Percentiles rank a stretch among this genome's conserved stretches.
Evolutionary conservation across 2,113 vertebrate species (phyloP).

Genomic region (Malurus melanocephalus): DNA sequence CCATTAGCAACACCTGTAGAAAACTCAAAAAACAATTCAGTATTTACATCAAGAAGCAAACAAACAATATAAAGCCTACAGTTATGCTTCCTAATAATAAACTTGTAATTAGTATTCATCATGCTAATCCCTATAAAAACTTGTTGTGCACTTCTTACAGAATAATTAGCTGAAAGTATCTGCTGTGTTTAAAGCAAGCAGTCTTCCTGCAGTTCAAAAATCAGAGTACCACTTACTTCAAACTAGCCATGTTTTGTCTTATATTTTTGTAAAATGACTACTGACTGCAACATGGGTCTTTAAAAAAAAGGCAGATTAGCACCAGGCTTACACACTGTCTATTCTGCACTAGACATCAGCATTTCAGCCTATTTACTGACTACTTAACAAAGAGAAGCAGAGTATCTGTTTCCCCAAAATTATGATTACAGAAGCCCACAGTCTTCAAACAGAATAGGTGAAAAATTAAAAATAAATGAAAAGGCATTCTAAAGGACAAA

Average conservation of each 20-base stretch:
- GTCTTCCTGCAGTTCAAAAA: neutral
- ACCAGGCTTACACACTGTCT: neutral
- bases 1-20: neutral
- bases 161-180: neutral
- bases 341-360: neutral
- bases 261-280: neutral
- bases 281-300: neutral
- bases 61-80: neutral
- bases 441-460: neutral
- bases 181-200: neutral
- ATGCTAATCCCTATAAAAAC: neutral
- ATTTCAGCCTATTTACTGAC: neutral
- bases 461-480: neutral
- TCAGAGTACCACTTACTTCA: neutral
- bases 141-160: neutral
- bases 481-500: neutral
- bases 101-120: neutral
- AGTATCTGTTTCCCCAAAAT: neutral
- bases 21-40: accelerated
- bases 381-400: neutral
- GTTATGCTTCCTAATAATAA: neutral
- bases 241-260: neutral
- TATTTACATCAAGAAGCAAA: neutral
- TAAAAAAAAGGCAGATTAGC: neutral
- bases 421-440: neutral